Evolutionary conservation across 53 echinoderm and acorn worm genomes (phyloP), one percentile per base, ranked within the genome.

Genomic region (Zoroaster sp.): DNA sequence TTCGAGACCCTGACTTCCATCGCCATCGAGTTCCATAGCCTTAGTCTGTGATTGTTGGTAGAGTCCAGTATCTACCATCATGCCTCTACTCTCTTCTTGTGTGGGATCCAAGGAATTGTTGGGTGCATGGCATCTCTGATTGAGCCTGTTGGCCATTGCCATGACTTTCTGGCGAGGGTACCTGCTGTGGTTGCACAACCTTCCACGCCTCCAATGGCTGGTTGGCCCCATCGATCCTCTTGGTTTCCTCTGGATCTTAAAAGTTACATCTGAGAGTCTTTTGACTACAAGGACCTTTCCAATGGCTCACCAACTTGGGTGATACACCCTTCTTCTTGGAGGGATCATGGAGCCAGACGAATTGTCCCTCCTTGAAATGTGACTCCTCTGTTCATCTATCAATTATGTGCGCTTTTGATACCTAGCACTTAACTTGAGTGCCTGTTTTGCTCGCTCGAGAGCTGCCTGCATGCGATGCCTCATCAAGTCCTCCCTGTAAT

Each of bases 401-500:
- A 41, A n/a, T n/a, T 75, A 75, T 11, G 44, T 43, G 44, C 47
- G 77, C 34, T 77, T 77, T 33, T 77, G 77, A 25, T 77, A 47
- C 52, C 77, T 77, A 15, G 70, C 87, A 38, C 72, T 72, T 39
- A 38, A 17, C 33, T 43, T 75, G 46, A 46, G 35, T 44, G 31
- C 1, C 44, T 68, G 23, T 45, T 68, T 66, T 10, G 69, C 69
- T 68, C 69, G n/a, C 25, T 80, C 63, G 35, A 55, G 80, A 38
- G 63, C 80, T 35, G 5, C 17, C 35, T 66, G 36, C 80, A 80
- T 80, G 37, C 80, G 36, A 35, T 35, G 18, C 59, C 80, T n/a
- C n/a, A n/a, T 44, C 25, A 80, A 66, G 17, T 80, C 80, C 40
- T 80, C 39, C 35, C 80, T 63, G 17, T 80, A 66, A 8, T 65